phyloP scores from a whole-genome alignment of 2,113 vertebrate genomes.

The Pipa parva region DNA sequence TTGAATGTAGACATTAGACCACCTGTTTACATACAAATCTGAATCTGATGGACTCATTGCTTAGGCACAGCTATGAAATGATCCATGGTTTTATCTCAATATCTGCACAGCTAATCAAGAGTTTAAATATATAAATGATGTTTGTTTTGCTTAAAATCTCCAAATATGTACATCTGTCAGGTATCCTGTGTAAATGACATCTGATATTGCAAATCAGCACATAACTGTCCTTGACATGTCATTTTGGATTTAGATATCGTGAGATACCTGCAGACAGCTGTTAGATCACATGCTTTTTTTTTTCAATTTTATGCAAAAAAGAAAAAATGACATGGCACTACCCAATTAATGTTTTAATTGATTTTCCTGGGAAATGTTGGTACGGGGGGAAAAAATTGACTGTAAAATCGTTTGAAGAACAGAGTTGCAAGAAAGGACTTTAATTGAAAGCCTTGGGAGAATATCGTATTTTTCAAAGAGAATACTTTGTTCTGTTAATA shows the following conservation, averaged over 20 bases:
- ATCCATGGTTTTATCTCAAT: no score
- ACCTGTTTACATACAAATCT: no score
- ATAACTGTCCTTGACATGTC: constrained; percentile 58
- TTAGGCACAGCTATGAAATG: no score
- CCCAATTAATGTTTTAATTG: constrained; percentile 55
- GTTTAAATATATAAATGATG: no score
- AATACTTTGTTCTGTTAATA: constrained; percentile 53
- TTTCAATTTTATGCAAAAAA: constrained; percentile 44
- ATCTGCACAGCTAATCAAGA: no score
- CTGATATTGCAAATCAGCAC: constrained; percentile 45
- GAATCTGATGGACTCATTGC: no score
- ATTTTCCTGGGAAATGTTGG: constrained; percentile 52
- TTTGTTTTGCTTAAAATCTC: constrained; percentile 26
- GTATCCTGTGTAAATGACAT: constrained; percentile 32
- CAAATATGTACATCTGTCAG: constrained; percentile 22
- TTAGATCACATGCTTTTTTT: constrained; percentile 41
- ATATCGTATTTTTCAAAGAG: constrained; percentile 45
- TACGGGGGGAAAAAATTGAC: constrained; percentile 44
- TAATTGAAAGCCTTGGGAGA: constrained; percentile 54
- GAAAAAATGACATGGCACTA: constrained; percentile 39
- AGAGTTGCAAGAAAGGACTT: constrained; percentile 44
- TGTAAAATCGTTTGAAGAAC: constrained; percentile 52
- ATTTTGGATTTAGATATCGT: constrained; percentile 49
- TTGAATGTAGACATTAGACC: no score
- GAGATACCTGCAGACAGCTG: constrained; percentile 45